These are phyloP conservation scores for Platygyra sinensis DNA, from an alignment of 64 coral and sea anemone species.

Conservation along the genomic window DNA sequence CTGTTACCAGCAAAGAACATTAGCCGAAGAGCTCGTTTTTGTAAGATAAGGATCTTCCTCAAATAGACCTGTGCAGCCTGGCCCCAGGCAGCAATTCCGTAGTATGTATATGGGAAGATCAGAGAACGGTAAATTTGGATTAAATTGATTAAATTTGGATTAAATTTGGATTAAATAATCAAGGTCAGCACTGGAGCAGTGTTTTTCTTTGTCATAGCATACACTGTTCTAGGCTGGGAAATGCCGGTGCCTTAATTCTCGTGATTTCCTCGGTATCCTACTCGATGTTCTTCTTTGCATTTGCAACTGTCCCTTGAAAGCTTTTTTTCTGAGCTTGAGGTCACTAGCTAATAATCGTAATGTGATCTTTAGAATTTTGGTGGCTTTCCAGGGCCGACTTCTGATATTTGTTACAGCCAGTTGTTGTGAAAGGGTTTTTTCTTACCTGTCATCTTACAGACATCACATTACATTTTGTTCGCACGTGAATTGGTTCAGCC, in stretches of 20 bases:
- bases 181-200: no score
- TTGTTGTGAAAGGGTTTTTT: slow-evolving; percentile 11
- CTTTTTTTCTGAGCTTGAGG: slow-evolving; percentile 20
- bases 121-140: no score
- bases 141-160: no score
- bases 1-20: no score
- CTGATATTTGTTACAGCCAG: neutral
- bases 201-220: slow-evolving; percentile 25
- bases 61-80: no score
- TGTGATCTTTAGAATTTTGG: neutral
- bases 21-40: no score
- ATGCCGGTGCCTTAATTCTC: slow-evolving; percentile 26
- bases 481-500: neutral
- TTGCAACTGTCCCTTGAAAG: slow-evolving; percentile 13
- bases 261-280: slow-evolving; percentile 11
- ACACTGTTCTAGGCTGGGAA: slow-evolving; percentile 27
- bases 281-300: slow-evolving; percentile 21
- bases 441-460: slow-evolving; percentile 17
- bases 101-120: no score
- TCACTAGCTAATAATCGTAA: slow-evolving; percentile 12
- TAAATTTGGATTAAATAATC: no score
- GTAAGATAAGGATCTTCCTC: no score
- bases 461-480: neutral
- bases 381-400: neutral
- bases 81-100: no score